These are phyloP conservation scores for Salvator merianae DNA, from an alignment of 2,113 vertebrate genomes.

Conservation along the genomic window DNA sequence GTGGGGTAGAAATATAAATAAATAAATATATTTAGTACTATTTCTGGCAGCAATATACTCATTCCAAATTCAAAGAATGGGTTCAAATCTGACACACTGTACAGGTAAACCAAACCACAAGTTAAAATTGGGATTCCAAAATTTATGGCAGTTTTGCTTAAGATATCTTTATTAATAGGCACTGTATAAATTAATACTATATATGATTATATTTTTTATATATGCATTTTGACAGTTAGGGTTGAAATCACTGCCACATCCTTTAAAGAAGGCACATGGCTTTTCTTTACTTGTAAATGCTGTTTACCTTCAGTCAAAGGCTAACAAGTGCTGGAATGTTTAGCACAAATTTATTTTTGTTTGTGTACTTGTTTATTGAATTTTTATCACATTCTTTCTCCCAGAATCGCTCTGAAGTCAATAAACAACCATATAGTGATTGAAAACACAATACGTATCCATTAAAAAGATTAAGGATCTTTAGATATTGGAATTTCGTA, in stretches of 20 bases:
- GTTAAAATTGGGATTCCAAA: not conserved
- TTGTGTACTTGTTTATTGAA: too few species aligned
- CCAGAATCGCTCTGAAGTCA: too few species aligned
- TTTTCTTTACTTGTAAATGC: slow-evolving; percentile 4
- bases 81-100: not conserved
- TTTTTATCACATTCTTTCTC: too few species aligned
- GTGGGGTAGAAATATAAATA: too few species aligned
- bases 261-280: slow-evolving; percentile 12
- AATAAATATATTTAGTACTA: too few species aligned
- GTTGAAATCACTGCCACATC: not conserved
- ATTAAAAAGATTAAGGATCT: slow-evolving; percentile 32
- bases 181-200: not conserved
- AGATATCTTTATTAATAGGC: not conserved
- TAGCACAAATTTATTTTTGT: not conserved
- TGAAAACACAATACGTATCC: not conserved
- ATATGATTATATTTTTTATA: too few species aligned
- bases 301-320: not conserved
- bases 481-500: not conserved
- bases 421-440: too few species aligned
- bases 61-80: not conserved
- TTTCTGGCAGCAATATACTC: not conserved
- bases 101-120: not conserved
- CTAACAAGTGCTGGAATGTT: not conserved
- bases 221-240: not conserved
- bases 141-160: not conserved